These are phyloP conservation scores for Teleiodes luculella DNA, from an alignment of 2,888 invertebrate species.

Conservation along the genomic window DNA sequence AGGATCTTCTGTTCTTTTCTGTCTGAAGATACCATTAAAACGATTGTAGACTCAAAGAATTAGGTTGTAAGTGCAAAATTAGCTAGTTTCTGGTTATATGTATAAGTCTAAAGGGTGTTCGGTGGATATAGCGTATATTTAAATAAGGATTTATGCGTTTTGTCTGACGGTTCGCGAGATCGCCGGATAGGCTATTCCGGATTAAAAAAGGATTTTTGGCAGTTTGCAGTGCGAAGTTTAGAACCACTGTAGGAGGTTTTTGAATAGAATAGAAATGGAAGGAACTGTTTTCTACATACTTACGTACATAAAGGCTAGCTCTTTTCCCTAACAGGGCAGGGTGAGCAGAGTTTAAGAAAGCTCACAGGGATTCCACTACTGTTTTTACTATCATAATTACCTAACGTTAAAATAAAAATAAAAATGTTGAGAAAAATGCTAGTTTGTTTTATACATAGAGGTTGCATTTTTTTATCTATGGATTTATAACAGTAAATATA, in stretches of 20 bases:
- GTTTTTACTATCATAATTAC: no score
- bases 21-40: background rate
- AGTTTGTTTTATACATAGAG: no score
- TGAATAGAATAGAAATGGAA: background rate
- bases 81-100: background rate
- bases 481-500: no score
- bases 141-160: slow-evolving; percentile 77
- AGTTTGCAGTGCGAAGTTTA: slow-evolving; percentile 3
- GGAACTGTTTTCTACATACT: no score
- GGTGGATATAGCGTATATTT: slow-evolving; percentile 60
- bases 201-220: slow-evolving; percentile 48
- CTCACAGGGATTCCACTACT: no score
- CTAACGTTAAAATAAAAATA: no score
- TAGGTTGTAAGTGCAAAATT: background rate
- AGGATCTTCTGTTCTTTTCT: slow-evolving; percentile 32
- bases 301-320: no score
- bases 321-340: no score
- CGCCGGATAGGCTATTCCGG: slow-evolving; percentile 64
- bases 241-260: background rate
- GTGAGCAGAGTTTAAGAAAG: no score
- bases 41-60: background rate
- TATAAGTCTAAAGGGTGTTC: slow-evolving; percentile 36
- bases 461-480: no score
- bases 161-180: slow-evolving; percentile 76
- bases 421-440: no score